These are phyloP conservation scores for Cryptomyrus ogoouensis DNA, from an alignment of 2,113 vertebrate species.

Conservation along the genomic window DNA sequence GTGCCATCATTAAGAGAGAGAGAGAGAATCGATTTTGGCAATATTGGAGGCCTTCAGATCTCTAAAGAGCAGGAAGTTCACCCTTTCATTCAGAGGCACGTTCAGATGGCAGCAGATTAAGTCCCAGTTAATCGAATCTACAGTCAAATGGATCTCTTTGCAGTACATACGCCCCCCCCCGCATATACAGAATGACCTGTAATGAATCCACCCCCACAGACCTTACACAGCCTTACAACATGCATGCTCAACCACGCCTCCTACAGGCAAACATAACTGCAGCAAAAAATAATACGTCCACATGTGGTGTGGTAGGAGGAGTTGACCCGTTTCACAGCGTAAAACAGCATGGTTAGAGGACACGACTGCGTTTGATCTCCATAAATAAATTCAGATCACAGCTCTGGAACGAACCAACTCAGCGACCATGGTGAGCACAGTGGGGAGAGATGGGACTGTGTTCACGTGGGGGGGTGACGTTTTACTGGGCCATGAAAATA, in stretches of 20 bases:
- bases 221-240: not conserved
- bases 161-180: not conserved
- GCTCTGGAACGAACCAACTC: not conserved
- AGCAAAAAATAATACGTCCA: not conserved
- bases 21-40: slow-evolving; percentile 17
- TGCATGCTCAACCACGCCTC: not conserved
- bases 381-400: not conserved
- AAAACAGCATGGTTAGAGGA: not conserved
- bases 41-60: slow-evolving; percentile 39
- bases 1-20: slow-evolving; percentile 28
- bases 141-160: not conserved
- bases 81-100: not conserved
- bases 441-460: not conserved
- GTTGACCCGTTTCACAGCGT: not conserved
- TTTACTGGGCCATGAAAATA: not conserved
- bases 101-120: not conserved
- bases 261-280: not conserved
- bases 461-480: not conserved
- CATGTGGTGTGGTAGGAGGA: no score
- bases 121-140: not conserved
- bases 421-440: not conserved
- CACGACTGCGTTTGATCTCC: not conserved
- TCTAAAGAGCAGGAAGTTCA: not conserved
- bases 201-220: not conserved
- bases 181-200: not conserved